Evolutionary conservation across 2,888 invertebrate genomes (phyloP).

Genomic region (Aleiodes alternator): DNA sequence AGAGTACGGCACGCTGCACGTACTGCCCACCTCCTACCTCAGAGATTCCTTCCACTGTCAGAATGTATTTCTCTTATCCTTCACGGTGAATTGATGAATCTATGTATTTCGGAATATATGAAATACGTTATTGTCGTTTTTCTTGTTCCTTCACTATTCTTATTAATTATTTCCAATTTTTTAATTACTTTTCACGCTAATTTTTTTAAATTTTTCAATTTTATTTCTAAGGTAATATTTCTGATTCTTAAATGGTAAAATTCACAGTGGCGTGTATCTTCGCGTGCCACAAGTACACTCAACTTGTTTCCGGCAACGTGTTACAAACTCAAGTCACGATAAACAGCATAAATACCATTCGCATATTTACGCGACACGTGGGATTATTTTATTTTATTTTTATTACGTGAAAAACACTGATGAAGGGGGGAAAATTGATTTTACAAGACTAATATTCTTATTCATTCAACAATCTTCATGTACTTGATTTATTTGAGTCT

Average conservation of each 20-base stretch:
- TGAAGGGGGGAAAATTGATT: conserved; percentile 1
- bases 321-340: conserved; percentile 38
- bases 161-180: too few relatives aligned
- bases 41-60: conserved; percentile 34
- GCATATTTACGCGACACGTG: conserved; percentile 31
- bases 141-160: background rate
- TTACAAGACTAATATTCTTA: too few relatives aligned
- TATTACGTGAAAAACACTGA: background rate
- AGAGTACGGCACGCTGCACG: conserved; percentile 50
- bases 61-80: background rate
- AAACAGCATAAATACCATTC: conserved; percentile 27
- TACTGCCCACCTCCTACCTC: conserved; percentile 46
- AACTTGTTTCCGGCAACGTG: conserved; percentile 42
- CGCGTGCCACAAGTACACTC: conserved; percentile 46
- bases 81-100: background rate
- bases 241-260: background rate
- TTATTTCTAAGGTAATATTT: too few relatives aligned
- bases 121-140: background rate
- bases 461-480: too few relatives aligned
- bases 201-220: too few relatives aligned
- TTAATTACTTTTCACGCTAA: too few relatives aligned
- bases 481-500: too few relatives aligned
- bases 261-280: conserved; percentile 10
- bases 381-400: conserved; percentile 12
- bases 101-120: background rate